A percentile compares a stretch with the other conserved stretches of the same genome.
These are phyloP conservation scores for Corynorhinus townsendii DNA, from an alignment of 2,113 vertebrate genomes.

Conservation along the genomic window DNA sequence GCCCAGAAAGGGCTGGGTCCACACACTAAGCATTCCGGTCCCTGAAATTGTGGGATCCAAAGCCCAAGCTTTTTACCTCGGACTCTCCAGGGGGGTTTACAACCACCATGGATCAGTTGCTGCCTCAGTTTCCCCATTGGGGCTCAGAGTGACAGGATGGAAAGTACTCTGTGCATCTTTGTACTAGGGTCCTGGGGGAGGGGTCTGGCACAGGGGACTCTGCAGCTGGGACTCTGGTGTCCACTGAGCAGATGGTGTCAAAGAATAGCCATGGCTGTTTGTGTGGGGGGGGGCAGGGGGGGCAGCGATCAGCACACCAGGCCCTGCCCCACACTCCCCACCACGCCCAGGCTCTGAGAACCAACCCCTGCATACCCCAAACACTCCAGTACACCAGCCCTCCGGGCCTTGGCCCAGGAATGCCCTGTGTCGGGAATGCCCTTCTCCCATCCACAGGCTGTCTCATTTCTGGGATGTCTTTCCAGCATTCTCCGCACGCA, in stretches of 20 bases:
- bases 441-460: neutral
- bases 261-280: neutral
- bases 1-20: neutral
- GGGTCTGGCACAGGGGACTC: neutral
- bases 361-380: neutral
- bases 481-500: accelerated
- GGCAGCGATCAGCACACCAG: neutral
- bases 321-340: neutral
- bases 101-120: accelerated
- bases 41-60: neutral
- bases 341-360: neutral
- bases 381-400: too few species aligned
- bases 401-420: neutral
- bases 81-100: neutral
- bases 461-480: neutral
- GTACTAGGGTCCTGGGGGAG: neutral
- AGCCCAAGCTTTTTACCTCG: accelerated
- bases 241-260: neutral
- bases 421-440: neutral
- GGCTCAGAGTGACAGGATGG: neutral
- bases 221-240: neutral
- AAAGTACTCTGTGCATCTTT: neutral
- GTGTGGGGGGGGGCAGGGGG: neutral
- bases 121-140: neutral
- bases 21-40: neutral